Conservation (phyloP, 2,888 invertebrate species). For the Lasius fuliginosus region DNA sequence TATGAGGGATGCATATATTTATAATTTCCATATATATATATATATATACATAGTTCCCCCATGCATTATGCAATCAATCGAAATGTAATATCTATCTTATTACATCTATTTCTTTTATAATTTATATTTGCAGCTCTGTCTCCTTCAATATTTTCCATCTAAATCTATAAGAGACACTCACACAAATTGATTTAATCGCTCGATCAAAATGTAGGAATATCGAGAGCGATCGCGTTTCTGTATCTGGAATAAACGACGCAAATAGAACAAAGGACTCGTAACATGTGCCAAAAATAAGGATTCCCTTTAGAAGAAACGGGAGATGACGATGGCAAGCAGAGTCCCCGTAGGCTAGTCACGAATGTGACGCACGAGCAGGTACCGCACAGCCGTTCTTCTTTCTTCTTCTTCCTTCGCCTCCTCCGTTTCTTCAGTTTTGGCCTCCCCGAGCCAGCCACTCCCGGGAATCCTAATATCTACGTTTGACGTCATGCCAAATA, state of each 20-base stretch:
- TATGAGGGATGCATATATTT: too few species aligned
- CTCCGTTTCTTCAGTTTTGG: slow-evolving; percentile 65
- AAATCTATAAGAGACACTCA: background rate
- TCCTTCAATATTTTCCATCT: background rate
- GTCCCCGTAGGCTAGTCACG: slow-evolving; percentile 84
- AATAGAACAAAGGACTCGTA: slow-evolving; percentile 45
- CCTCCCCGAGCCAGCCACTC: slow-evolving; percentile 76
- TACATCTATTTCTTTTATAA: background rate
- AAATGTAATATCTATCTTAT: background rate
- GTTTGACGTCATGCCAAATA: slow-evolving; percentile 86
- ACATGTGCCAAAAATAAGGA: slow-evolving; percentile 66
- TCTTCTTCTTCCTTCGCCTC: slow-evolving; percentile 67
- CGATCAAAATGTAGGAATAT: slow-evolving; percentile 33
- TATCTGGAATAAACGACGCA: slow-evolving; percentile 37
- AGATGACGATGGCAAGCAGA: slow-evolving; percentile 67
- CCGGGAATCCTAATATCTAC: slow-evolving; percentile 85
- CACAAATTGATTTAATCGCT: slow-evolving; percentile 27
- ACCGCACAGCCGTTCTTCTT: slow-evolving; percentile 77
- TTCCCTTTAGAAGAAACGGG: slow-evolving; percentile 52
- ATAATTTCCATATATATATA: background rate
- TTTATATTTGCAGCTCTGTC: background rate
- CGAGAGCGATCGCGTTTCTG: slow-evolving; percentile 26
- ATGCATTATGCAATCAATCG: background rate
- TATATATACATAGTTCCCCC: background rate
- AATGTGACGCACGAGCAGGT: slow-evolving; percentile 82